Conservation (phyloP, 2,797 vertebrate genomes). For the Acipenser transmontanus region DNA sequence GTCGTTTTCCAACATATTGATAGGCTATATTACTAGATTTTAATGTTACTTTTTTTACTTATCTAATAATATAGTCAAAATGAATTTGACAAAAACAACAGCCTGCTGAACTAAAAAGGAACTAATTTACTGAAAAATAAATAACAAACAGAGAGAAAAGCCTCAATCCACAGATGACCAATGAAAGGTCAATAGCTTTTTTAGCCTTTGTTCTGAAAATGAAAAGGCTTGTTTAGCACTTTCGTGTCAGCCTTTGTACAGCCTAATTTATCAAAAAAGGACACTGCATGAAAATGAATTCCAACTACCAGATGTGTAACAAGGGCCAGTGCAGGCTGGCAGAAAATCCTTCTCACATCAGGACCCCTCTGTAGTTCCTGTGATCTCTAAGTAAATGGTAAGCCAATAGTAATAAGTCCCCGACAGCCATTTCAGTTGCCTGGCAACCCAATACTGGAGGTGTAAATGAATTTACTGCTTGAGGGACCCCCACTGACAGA, state of each 20-base stretch:
- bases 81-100: too few relatives aligned
- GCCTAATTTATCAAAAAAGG: conserved; percentile 9
- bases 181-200: not conserved
- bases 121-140: not conserved
- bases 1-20: too few relatives aligned
- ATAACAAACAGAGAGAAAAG: too few relatives aligned
- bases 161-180: too few relatives aligned
- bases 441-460: conserved; percentile 28
- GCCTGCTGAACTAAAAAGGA: too few relatives aligned
- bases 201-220: not conserved
- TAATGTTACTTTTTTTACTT: too few relatives aligned
- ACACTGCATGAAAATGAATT: conserved; percentile 1
- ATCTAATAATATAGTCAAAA: too few relatives aligned
- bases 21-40: too few relatives aligned
- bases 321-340: not conserved
- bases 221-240: conserved; percentile 6
- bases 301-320: not conserved
- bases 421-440: conserved; percentile 46
- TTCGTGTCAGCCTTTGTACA: not conserved
- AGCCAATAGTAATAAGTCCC: conserved; percentile 46
- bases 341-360: conserved; percentile 1
- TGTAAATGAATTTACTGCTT: conserved; percentile 35
- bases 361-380: conserved; percentile 27
- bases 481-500: conserved; percentile 27
- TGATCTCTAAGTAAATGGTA: conserved; percentile 35